Conservation (phyloP, 2,797 vertebrate genomes). For the Xenopus petersii region DNA sequence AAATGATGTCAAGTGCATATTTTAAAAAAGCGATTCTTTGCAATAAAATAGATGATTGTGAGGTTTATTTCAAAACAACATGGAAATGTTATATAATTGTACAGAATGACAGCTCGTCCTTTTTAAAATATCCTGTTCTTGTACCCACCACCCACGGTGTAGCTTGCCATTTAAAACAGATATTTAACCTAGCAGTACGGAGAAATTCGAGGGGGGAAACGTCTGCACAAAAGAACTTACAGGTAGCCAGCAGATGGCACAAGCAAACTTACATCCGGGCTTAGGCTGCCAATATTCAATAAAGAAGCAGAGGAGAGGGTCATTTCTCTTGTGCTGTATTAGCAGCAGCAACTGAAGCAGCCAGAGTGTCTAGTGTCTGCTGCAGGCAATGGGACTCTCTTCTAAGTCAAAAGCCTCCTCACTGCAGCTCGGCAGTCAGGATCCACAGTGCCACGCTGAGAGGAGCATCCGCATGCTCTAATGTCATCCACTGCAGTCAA, state of each 20-base stretch:
- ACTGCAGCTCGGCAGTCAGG: conserved; percentile 10
- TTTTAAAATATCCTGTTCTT: too few relatives aligned
- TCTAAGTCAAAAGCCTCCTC: conserved; percentile 26
- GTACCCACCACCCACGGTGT: too few relatives aligned
- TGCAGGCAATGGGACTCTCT: conserved; percentile 31
- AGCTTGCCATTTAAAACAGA: conserved; percentile 21
- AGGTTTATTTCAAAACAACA: too few relatives aligned
- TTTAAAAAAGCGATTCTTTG: too few relatives aligned
- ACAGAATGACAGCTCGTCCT: too few relatives aligned
- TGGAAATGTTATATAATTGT: too few relatives aligned
- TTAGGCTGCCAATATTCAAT: conserved; percentile 21
- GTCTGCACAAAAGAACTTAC: background rate
- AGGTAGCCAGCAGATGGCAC: conserved; percentile 29
- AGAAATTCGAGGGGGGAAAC: too few relatives aligned
- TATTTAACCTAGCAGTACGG: background rate
- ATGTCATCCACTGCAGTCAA: conserved; percentile 16
- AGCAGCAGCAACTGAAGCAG: conserved; percentile 18
- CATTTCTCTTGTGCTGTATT: conserved; percentile 45
- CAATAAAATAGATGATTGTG: too few relatives aligned
- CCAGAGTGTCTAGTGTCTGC: conserved; percentile 36
- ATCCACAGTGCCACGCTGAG: conserved; percentile 10
- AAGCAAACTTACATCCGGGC: conserved; percentile 20
- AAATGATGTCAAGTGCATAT: too few relatives aligned
- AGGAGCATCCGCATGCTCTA: conserved; percentile 14
- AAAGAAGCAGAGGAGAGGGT: conserved; percentile 38